Conservation (phyloP, 2,113 vertebrate genomes). For the Sphyrna mokarran region DNA sequence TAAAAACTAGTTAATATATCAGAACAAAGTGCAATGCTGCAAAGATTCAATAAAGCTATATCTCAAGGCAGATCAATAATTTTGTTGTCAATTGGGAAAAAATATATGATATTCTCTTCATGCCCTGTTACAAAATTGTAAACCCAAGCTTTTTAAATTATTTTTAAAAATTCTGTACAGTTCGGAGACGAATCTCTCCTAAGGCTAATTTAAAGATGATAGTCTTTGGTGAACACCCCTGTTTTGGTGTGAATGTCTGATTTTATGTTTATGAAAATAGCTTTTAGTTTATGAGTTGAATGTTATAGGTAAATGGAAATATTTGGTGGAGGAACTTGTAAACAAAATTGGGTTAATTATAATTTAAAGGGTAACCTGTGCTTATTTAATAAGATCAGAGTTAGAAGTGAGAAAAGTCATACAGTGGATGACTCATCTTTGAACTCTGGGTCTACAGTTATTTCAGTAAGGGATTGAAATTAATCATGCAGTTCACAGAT, state of each 20-base stretch:
- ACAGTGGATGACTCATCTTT: too few species aligned
- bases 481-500: too few species aligned
- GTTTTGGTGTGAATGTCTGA: not conserved
- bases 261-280: too few species aligned
- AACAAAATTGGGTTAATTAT: too few species aligned
- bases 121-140: not conserved
- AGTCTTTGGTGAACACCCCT: not conserved
- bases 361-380: too few species aligned
- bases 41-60: not conserved
- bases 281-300: too few species aligned
- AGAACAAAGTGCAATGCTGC: not conserved
- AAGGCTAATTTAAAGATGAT: not conserved
- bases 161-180: not conserved
- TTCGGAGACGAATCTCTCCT: not conserved
- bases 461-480: too few species aligned
- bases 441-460: too few species aligned
- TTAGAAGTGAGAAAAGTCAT: too few species aligned
- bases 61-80: not conserved
- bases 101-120: not conserved
- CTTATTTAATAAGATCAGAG: too few species aligned
- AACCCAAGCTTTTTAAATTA: not conserved
- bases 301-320: too few species aligned
- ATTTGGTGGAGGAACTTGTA: too few species aligned
- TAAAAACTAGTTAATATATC: not conserved
- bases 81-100: not conserved